phyloP scores from a whole-genome alignment of 2,113 vertebrate species.

The Eurystomus gularis region DNA sequence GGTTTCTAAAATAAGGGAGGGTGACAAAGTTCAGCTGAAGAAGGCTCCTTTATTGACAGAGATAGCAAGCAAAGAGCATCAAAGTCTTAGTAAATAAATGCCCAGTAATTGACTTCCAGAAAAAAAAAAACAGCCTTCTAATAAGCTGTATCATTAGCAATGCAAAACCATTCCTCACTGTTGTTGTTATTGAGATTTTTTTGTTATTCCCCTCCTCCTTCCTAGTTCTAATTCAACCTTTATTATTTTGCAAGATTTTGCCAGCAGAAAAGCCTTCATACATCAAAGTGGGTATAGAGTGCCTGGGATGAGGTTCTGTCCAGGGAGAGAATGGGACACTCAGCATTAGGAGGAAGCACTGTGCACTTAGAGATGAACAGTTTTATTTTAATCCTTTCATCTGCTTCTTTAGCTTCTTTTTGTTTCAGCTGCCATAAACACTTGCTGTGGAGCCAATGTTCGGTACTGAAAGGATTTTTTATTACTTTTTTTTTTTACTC shows the following conservation, averaged over 20 bases:
- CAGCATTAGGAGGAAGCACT: not conserved
- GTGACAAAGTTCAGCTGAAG: not conserved
- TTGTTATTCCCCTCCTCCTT: not conserved
- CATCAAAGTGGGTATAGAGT: slow-evolving; percentile 27
- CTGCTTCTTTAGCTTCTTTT: slow-evolving; percentile 39
- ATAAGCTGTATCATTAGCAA: not conserved
- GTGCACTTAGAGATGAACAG: slow-evolving; percentile 46
- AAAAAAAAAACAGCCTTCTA: not conserved
- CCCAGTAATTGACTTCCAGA: not conserved
- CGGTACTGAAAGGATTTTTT: slow-evolving; percentile 22
- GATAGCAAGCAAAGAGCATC: not conserved
- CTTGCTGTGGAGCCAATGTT: slow-evolving; percentile 32
- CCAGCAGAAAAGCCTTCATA: slow-evolving; percentile 9
- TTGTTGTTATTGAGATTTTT: not conserved
- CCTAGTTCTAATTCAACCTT: slow-evolving; percentile 13
- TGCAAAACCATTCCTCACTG: not conserved
- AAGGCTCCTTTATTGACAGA: not conserved
- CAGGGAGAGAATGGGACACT: slow-evolving; percentile 10
- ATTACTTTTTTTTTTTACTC: not conserved
- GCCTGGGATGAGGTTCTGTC: slow-evolving; percentile 15
- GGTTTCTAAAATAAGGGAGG: not conserved
- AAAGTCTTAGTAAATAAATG: not conserved
- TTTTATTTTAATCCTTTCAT: slow-evolving; percentile 67
- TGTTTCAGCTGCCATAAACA: slow-evolving; percentile 53
- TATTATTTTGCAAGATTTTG: slow-evolving; percentile 25